Conservation (phyloP, 2,797 vertebrate species). For the Anguilla obscura region DNA sequence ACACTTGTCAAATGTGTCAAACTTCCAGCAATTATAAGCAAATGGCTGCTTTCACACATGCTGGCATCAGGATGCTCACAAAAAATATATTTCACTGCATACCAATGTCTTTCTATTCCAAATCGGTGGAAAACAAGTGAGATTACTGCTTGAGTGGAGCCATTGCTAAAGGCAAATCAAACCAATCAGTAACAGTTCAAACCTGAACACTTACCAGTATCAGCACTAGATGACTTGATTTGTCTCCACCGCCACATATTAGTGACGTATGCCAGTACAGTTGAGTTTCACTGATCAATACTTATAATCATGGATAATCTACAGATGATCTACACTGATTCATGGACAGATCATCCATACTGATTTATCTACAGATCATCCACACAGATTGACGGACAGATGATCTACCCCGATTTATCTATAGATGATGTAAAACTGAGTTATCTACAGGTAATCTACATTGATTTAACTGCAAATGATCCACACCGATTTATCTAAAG, state of each 20-base stretch:
- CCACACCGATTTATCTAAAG: background rate
- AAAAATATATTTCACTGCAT: background rate
- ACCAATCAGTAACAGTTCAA: background rate
- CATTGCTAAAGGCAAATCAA: background rate
- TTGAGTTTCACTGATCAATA: background rate
- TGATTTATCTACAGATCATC: background rate
- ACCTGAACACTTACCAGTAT: constrained; percentile 15
- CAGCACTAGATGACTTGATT: background rate
- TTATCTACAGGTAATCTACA: background rate
- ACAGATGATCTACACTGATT: background rate
- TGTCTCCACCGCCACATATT: background rate
- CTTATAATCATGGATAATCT: background rate
- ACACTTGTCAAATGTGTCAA: background rate
- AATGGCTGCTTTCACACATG: background rate
- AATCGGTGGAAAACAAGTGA: background rate
- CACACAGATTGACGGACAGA: background rate
- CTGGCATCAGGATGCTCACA: background rate
- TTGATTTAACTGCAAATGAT: background rate
- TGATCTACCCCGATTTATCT: background rate
- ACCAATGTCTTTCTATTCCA: background rate
- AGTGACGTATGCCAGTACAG: background rate
- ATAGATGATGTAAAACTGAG: background rate
- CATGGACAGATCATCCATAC: background rate
- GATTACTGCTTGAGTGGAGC: background rate
- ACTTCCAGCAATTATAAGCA: background rate